phyloP scores from a whole-genome alignment of 2,888 invertebrate species.

The Parnassius mnemosyne region DNA sequence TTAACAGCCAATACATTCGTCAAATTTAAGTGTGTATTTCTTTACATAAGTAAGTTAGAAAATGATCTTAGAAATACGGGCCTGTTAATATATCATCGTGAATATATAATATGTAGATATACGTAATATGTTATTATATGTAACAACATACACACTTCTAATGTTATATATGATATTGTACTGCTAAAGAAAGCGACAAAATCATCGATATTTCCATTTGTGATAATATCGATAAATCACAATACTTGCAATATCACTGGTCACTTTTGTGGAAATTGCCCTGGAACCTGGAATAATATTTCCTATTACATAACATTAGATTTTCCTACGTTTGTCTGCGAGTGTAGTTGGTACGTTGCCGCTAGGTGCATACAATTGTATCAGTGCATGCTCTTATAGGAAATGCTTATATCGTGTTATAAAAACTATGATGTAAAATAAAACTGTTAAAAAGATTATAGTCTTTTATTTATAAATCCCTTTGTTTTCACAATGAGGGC shows the following conservation, averaged over 20 bases:
- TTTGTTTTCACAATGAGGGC: too few relatives aligned
- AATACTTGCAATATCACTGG: background rate
- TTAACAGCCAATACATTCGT: too few relatives aligned
- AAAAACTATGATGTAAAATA: slow-evolving; percentile 68
- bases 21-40: too few relatives aligned
- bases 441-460: slow-evolving; percentile 51
- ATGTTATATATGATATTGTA: slow-evolving; percentile 15
- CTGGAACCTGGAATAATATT: slow-evolving; percentile 15
- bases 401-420: slow-evolving; percentile 69
- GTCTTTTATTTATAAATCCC: slow-evolving; percentile 1
- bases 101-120: slow-evolving; percentile 16
- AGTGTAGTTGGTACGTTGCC: slow-evolving; percentile 13
- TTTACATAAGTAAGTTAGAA: background rate
- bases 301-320: slow-evolving; percentile 15
- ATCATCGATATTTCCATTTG: slow-evolving; percentile 1
- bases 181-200: slow-evolving; percentile 7
- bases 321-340: slow-evolving; percentile 24
- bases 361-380: slow-evolving; percentile 21
- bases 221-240: slow-evolving; percentile 3
- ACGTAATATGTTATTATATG: slow-evolving; percentile 18
- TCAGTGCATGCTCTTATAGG: slow-evolving; percentile 57
- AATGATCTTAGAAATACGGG: slow-evolving; percentile 4
- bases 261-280: slow-evolving; percentile 2
- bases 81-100: slow-evolving; percentile 19
- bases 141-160: slow-evolving; percentile 12